Evolutionary conservation across 2,797 vertebrate genomes (phyloP).

Genomic region (Tenualosa ilisha): DNA sequence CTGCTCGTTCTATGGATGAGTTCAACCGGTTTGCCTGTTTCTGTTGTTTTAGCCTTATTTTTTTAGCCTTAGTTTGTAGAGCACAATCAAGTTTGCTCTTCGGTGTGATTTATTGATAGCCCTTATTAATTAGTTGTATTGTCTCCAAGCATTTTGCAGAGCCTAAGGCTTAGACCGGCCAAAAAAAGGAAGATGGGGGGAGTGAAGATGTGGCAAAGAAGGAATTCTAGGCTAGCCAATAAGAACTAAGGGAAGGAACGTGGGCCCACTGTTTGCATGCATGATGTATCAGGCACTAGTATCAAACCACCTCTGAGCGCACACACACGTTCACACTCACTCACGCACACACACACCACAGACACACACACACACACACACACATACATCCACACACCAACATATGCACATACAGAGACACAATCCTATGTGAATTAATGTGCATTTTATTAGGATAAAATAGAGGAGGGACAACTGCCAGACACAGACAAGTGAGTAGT

Average conservation of each 20-base stretch:
- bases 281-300: not conserved
- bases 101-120: not conserved
- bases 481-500: conserved; percentile 10
- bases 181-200: not conserved
- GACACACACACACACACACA: not conserved
- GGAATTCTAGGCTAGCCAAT: not conserved
- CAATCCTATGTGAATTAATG: conserved; percentile 4
- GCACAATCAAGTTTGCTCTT: not conserved
- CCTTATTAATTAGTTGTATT: not conserved
- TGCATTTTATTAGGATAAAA: conserved; percentile 24
- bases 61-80: not conserved
- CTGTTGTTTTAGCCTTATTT: not conserved
- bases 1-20: not conserved
- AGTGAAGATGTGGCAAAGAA: not conserved
- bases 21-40: not conserved
- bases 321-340: not conserved
- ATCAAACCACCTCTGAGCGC: not conserved
- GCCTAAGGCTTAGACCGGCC: not conserved
- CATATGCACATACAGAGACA: not conserved
- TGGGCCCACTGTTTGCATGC: too few relatives aligned
- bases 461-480: conserved; percentile 4
- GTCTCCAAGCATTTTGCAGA: not conserved
- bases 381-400: not conserved
- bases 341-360: not conserved
- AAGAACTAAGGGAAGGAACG: not conserved